Base-by-base conservation (phyloP, 2,113 vertebrate species). In the Tragelaphus buxtoni region DNA sequence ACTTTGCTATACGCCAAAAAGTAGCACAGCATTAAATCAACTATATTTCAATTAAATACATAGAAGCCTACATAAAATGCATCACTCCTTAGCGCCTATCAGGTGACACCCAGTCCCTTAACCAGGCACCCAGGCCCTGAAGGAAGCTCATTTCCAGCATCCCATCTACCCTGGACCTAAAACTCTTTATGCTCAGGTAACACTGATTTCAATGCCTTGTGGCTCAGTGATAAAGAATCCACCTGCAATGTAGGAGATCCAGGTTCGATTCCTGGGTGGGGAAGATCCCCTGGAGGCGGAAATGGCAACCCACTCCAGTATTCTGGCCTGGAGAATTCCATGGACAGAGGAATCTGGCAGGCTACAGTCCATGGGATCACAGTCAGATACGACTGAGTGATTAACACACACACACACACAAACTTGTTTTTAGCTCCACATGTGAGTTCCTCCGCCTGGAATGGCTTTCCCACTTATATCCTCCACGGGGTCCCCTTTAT, bases 111-210 rank as follows among this genome's bases (percentile, higher is more conserved):
- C 18, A 32, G 9, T 26, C 28, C 13, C 8, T 45, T 14, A 0
- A 9, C 6, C 10, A 4, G 1, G 13, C 7, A 4, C 2, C 26
- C 39, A 28, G 20, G 20, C 22, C 26, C 1, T 2, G 4, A 1
- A 0, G 24, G 6, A 14, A 5, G n/a, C 12, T 4, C 1, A 1
- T 0, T 18, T 18, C 20, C 42, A 11, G 1, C 7, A 3, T 8
- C 26, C 24, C 4, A 1, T 13, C 4, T 10, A 16, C 39, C n/a
- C 17, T 2, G 11, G 17, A 17, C 30, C 45, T 35, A 0, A 32
- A 13, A 1, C 12, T 7, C 53, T 4, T 24, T 10, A 4, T n/a
- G 56, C 49, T 47, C 20, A 11, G 61, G 35, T 7, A 6, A 22
- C 0, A 1, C 5, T 4, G 26, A 56, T 12, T 16, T 24, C 13